A percentile compares a stretch with the other conserved stretches of the same genome.
Evolutionary conservation across 2,113 vertebrate species (phyloP).

Genomic region (Thoracochromis brauschi): DNA sequence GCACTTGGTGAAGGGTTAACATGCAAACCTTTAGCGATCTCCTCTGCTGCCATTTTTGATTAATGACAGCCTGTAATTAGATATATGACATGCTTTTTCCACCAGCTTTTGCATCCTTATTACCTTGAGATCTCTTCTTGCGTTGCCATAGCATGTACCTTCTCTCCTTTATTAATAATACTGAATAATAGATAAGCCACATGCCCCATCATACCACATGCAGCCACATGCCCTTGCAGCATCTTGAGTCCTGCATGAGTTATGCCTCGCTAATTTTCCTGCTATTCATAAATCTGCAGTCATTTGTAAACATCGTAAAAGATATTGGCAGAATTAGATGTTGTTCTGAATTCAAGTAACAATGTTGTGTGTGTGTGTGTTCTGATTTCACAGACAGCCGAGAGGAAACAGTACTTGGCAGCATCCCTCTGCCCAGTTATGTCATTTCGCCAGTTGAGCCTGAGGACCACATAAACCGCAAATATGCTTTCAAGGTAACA

Average conservation of each 20-base stretch:
- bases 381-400: conserved; percentile 80
- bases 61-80: conserved; percentile 1
- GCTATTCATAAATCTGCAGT: conserved; percentile 11
- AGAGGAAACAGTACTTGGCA: conserved; percentile 93
- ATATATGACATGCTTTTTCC: not conserved
- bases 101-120: conserved; percentile 3
- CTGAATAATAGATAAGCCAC: conserved; percentile 55
- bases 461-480: conserved; percentile 94
- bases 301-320: conserved; percentile 1
- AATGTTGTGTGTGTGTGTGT: not conserved
- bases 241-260: conserved; percentile 34
- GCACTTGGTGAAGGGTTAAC: not conserved
- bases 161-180: conserved; percentile 37
- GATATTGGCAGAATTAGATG: not conserved
- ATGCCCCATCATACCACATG: conserved; percentile 25
- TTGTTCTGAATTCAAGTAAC: not conserved
- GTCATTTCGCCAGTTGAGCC: conserved; percentile 83
- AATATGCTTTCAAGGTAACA: conserved; percentile 95
- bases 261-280: conserved; percentile 25
- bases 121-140: conserved; percentile 20
- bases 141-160: conserved; percentile 13
- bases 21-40: not conserved
- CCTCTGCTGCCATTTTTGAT: not conserved
- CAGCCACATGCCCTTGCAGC: conserved; percentile 1
- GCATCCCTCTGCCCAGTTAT: conserved; percentile 94